Conservation (phyloP, 1,140 invertebrate species). For the Batillaria attramentaria region DNA sequence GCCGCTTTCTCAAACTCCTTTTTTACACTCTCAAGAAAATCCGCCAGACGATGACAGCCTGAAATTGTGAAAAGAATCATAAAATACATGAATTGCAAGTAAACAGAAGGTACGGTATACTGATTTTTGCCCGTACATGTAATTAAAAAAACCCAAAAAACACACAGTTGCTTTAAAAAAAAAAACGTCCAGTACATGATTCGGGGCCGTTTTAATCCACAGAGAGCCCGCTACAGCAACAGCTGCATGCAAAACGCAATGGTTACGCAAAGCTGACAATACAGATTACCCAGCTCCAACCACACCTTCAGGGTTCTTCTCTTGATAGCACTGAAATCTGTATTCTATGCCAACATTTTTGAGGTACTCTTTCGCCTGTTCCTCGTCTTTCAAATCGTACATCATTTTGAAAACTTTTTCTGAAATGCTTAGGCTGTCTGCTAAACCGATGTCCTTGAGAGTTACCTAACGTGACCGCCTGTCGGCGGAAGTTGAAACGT, state of each 20-base stretch:
- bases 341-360: slow-evolving; percentile 94
- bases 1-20: slow-evolving; percentile 84
- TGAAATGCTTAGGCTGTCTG: background rate
- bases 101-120: too few relatives aligned
- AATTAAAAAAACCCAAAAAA: too few relatives aligned
- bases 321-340: slow-evolving; percentile 88
- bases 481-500: slow-evolving; percentile 24
- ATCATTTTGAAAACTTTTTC: background rate
- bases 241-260: too few relatives aligned
- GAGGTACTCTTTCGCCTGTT: slow-evolving; percentile 89
- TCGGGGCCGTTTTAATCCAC: too few relatives aligned
- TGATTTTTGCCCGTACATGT: too few relatives aligned
- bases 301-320: slow-evolving; percentile 86
- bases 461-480: slow-evolving; percentile 18
- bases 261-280: too few relatives aligned
- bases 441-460: slow-evolving; percentile 13
- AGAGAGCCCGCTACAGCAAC: too few relatives aligned
- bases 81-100: too few relatives aligned
- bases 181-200: too few relatives aligned
- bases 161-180: too few relatives aligned
- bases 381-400: slow-evolving; percentile 84
- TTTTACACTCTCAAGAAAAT: slow-evolving; percentile 88
- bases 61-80: slow-evolving; percentile 56
- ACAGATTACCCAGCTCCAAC: too few relatives aligned
- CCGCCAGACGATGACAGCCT: slow-evolving; percentile 93